Percentiles rank a stretch among this genome's conserved stretches.
Conservation (phyloP, 1,140 invertebrate genomes). For the Drosophila pachea region DNA sequence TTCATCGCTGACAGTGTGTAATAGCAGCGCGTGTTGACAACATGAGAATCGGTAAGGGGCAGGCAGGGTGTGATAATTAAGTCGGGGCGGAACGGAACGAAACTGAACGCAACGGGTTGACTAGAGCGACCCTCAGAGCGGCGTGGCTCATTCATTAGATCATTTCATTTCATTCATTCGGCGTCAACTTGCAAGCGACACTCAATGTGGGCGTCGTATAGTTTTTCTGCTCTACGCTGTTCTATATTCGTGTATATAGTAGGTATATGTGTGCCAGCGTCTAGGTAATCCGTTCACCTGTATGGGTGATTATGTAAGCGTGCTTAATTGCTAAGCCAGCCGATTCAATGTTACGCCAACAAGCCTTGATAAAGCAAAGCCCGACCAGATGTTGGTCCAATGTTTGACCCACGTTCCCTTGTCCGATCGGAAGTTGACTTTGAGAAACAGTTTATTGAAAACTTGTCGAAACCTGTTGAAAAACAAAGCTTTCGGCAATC, state of each 20-base stretch:
- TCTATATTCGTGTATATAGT: slow-evolving; percentile 12
- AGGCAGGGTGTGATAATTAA: slow-evolving; percentile 14
- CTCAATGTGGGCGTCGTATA: slow-evolving; percentile 50
- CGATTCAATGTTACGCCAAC: slow-evolving; percentile 39
- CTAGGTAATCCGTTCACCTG: slow-evolving; percentile 5
- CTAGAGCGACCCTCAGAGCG: slow-evolving; percentile 51
- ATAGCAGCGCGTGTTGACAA: slow-evolving; percentile 14
- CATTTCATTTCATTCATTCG: slow-evolving; percentile 71
- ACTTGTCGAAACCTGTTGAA: slow-evolving; percentile 35
- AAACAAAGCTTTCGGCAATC: not conserved
- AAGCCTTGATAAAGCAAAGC: slow-evolving; percentile 30
- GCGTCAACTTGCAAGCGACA: slow-evolving; percentile 24
- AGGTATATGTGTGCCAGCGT: slow-evolving; percentile 16
- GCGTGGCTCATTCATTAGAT: slow-evolving; percentile 68
- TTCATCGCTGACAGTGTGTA: slow-evolving; percentile 35
- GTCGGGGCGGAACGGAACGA: slow-evolving; percentile 1
- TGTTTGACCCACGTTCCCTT: slow-evolving; percentile 10
- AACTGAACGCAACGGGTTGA: slow-evolving; percentile 22
- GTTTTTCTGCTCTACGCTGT: slow-evolving; percentile 27
- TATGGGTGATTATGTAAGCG: slow-evolving; percentile 33
- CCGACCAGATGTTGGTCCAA: slow-evolving; percentile 20
- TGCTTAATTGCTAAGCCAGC: slow-evolving; percentile 28
- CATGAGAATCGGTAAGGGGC: slow-evolving; percentile 69
- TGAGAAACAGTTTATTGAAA: not conserved
- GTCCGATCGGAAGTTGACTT: slow-evolving; percentile 30